Evolutionary conservation across 1,140 invertebrate species (phyloP).

Genomic region (Dufourea novaeangliae): DNA sequence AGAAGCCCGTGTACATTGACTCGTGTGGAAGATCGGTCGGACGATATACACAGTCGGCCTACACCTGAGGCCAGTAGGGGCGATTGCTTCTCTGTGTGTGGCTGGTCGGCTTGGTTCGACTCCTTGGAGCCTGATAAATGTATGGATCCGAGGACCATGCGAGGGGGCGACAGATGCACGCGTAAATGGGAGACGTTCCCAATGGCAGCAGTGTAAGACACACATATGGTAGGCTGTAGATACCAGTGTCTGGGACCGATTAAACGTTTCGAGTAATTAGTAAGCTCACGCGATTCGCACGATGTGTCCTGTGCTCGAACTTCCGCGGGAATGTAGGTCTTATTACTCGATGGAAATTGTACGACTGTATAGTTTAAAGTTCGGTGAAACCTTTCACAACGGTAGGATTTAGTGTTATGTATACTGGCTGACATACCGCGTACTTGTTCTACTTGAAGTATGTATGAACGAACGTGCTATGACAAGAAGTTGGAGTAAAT

Average conservation of each 20-base stretch:
- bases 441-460: neutral
- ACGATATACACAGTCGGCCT: slow-evolving; percentile 36
- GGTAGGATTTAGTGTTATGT: too few species aligned
- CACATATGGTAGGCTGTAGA: slow-evolving; percentile 27
- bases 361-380: too few species aligned
- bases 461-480: too few species aligned
- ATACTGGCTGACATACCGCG: neutral
- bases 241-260: slow-evolving; percentile 17
- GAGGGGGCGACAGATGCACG: slow-evolving; percentile 8
- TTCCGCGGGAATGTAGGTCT: too few species aligned
- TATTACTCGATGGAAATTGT: too few species aligned
- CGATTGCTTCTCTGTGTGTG: slow-evolving; percentile 23
- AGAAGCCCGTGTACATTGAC: neutral
- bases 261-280: slow-evolving; percentile 45
- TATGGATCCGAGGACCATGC: slow-evolving; percentile 10
- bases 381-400: too few species aligned
- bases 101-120: neutral
- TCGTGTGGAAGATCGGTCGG: slow-evolving; percentile 44
- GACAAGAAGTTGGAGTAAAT: neutral
- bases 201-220: slow-evolving; percentile 5
- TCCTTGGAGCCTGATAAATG: slow-evolving; percentile 41
- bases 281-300: neutral
- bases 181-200: neutral
- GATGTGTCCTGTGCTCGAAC: too few species aligned
- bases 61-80: slow-evolving; percentile 39